Conservation (phyloP, 2,113 vertebrate species). For the Nerophis ophidion region DNA sequence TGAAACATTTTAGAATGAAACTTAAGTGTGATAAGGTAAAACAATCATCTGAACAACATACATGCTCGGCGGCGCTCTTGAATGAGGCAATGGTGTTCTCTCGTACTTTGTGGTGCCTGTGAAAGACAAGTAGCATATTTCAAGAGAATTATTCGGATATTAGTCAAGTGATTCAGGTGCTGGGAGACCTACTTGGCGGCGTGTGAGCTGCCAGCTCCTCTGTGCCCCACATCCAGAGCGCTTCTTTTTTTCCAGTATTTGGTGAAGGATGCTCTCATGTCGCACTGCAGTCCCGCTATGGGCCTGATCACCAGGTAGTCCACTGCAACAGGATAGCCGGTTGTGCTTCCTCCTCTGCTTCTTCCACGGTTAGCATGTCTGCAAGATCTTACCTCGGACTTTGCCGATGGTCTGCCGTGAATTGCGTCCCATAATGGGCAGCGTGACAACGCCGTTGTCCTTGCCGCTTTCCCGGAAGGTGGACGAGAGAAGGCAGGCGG, state of each 20-base stretch:
- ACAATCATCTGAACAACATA: slow-evolving; percentile 57
- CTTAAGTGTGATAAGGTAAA: neutral
- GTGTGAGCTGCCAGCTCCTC: slow-evolving; percentile 88
- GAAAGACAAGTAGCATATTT: slow-evolving; percentile 17
- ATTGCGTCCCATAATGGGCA: slow-evolving; percentile 93
- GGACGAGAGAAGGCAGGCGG: slow-evolving; percentile 91
- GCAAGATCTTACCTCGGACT: slow-evolving; percentile 80
- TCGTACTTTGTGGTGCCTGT: slow-evolving; percentile 86
- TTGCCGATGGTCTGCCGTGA: slow-evolving; percentile 91
- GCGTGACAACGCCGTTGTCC: slow-evolving; percentile 80
- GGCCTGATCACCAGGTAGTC: slow-evolving; percentile 93
- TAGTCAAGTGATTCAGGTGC: neutral
- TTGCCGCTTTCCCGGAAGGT: slow-evolving; percentile 81
- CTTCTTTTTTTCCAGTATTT: slow-evolving; percentile 91
- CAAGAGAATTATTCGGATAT: neutral
- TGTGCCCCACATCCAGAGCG: slow-evolving; percentile 88
- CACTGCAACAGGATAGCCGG: slow-evolving; percentile 67
- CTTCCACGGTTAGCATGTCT: neutral
- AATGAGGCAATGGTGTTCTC: slow-evolving; percentile 96
- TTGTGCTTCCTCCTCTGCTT: neutral
- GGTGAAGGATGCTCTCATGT: slow-evolving; percentile 84
- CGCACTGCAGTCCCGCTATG: slow-evolving; percentile 76
- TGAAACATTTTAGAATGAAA: neutral
- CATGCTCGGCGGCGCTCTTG: slow-evolving; percentile 87
- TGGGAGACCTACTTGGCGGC: slow-evolving; percentile 75